Conservation (phyloP, 2,797 vertebrate genomes). For the Podarcis siculus region DNA sequence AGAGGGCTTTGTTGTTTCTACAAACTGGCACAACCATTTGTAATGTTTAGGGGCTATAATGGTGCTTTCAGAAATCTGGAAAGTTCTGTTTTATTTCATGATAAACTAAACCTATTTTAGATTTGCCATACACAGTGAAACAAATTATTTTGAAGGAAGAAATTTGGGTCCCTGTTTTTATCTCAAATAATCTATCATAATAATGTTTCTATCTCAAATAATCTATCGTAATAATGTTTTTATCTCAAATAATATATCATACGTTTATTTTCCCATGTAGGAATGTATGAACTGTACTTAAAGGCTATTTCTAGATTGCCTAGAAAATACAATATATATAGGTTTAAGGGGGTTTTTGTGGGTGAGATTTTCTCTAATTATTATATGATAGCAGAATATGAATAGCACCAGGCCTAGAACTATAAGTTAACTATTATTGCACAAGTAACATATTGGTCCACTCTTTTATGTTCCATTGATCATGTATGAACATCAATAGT, state of each 20-base stretch:
- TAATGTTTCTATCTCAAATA: slow-evolving; percentile 30
- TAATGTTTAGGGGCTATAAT: slow-evolving; percentile 32
- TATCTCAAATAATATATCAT: slow-evolving; percentile 48
- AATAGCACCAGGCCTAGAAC: slow-evolving; percentile 45
- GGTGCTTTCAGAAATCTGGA: slow-evolving; percentile 30
- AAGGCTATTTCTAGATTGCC: slow-evolving; percentile 5
- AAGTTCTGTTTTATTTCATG: slow-evolving; percentile 42
- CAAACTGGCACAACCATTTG: slow-evolving; percentile 24
- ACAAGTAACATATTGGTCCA: slow-evolving; percentile 13
- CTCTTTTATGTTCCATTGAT: slow-evolving; percentile 41
- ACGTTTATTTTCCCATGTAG: slow-evolving; percentile 54
- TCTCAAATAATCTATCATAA: slow-evolving; percentile 47
- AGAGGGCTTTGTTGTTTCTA: slow-evolving; percentile 31
- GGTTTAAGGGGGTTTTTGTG: background rate
- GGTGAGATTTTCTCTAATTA: background rate
- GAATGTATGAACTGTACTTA: slow-evolving; percentile 27
- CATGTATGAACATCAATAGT: slow-evolving; percentile 48
- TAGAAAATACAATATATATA: background rate
- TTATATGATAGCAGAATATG: slow-evolving; percentile 38
- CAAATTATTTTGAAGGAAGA: slow-evolving; percentile 40
- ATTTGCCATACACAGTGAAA: slow-evolving; percentile 21
- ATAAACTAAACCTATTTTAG: slow-evolving; percentile 36
- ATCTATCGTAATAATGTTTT: slow-evolving; percentile 17
- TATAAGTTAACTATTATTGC: slow-evolving; percentile 23
- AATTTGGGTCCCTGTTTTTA: slow-evolving; percentile 55